Evolutionary conservation across 2,797 vertebrate species (phyloP), one percentile per base, ranked within the genome.

Genomic region (Gallinago nigripennis): DNA sequence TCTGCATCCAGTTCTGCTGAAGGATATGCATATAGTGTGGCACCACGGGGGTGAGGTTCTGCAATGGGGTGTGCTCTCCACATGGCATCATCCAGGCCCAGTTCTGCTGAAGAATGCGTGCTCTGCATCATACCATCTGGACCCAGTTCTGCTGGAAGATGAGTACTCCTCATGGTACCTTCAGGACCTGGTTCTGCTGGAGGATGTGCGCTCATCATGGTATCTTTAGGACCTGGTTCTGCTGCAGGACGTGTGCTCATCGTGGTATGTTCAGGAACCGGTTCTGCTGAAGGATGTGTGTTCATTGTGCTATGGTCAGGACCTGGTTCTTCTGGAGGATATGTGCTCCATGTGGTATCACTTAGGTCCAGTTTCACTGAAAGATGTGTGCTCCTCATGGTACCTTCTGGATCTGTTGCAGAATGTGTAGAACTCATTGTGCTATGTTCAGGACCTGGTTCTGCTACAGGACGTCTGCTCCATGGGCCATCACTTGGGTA

Each of bases 71-170:
- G 7, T 45, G 19, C 5, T 4, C 24, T 53, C 61, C n/a, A 11
- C 28, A 11, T 7, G 28, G 25, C 25, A 54, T 1, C 30, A 3
- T 16, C 18, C 19, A 9, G 33, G n/a, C 18, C 56, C 1, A 1
- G 9, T 77, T 63, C 50, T 77, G 21, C 23, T 77, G 64, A 8
- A 46, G 56, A 17, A 31, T 10, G 9, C 23, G 41, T 1, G 2
- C 30, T 53, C 24, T 11, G 4, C 7, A 2, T 61, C 1, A 0
- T n/a, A 43, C 12, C 9, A 12, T 4, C 46, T 16, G 19, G n/a
- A 18, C 4, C 39, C 14, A 18, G 28, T 45, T 75, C 46, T 30
- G 3, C 13, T 61, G 78, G 2, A 23, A 12, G 53, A 24, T 8
- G 7, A 18, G 53, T 51, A 53, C 18, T 28, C 46, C 7, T 2